Evolutionary conservation across 2,888 invertebrate species (phyloP).

Genomic region (Slavum lentiscoides): DNA sequence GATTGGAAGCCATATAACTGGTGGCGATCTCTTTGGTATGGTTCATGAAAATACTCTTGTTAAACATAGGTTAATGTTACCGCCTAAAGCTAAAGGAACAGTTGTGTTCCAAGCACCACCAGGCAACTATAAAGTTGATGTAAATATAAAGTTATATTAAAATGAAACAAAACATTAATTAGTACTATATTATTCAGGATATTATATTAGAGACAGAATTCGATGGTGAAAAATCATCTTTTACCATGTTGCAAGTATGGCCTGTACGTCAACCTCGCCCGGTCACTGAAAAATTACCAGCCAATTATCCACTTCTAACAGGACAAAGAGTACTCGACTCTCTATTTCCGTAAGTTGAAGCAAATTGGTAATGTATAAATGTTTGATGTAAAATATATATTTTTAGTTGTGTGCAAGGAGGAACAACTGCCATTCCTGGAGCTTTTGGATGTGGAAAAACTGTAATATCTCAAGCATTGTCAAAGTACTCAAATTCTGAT

Average conservation of each 20-base stretch:
- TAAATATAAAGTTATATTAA: conserved; percentile 62
- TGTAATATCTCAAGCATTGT: conserved; percentile 98
- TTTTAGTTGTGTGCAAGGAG: conserved; percentile 91
- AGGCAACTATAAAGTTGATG: conserved; percentile 91
- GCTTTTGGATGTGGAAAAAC: conserved; percentile 99
- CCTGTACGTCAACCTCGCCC: conserved; percentile 98
- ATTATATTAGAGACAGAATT: conserved; percentile 97
- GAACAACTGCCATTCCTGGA: conserved; percentile 98
- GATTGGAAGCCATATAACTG: conserved; percentile 96
- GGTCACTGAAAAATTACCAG: conserved; percentile 94
- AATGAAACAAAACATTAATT: neutral
- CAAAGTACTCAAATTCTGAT: conserved; percentile 99
- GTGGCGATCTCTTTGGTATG: conserved; percentile 93
- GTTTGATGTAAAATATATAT: conserved; percentile 36
- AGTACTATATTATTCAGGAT: conserved; percentile 66
- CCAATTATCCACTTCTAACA: conserved; percentile 96
- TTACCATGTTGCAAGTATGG: conserved; percentile 99
- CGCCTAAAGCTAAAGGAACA: conserved; percentile 93
- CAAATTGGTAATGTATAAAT: neutral
- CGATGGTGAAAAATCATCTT: conserved; percentile 89
- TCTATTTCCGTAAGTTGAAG: conserved; percentile 83
- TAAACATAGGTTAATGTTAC: conserved; percentile 94
- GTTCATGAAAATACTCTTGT: conserved; percentile 98
- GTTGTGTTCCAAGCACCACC: conserved; percentile 91
- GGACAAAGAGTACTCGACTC: conserved; percentile 98